Base-by-base conservation (phyloP, 2,888 invertebrate genomes). In the Aelia acuminata region DNA sequence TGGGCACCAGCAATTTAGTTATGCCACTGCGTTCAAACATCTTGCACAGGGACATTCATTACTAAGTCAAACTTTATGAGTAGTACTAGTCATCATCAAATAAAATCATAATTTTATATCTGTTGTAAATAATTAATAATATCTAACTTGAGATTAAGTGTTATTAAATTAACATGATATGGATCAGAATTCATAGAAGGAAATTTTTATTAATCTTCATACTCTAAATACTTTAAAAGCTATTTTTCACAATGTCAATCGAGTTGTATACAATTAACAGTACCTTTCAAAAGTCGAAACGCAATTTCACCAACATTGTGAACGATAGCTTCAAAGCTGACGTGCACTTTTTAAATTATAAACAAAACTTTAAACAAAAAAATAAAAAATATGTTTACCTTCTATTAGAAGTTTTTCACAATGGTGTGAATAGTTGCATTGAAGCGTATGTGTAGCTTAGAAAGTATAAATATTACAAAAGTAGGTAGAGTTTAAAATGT, bases 341-440 rank as follows among this genome's bases (percentile, higher is more conserved):
- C 26, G 13, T 57, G 26, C 15, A 57, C 15, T 57, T 57, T 26
- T 13, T 57, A 57, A 26, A 57, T 53, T 15, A 26, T 57, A 26
- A 57, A 57, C 57, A 26, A 57, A 26, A 57, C n/a, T 15, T 15
- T 57, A 26, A 57, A 57, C 57, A 26, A 57, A 57, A 57, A 8
- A 26, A 57, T 26, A 57, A 57, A 57, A 57, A 31, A 26, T 31
- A 0, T 57, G n/a, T 75, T 75, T 75, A 43, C 39, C 0, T 39
- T 20, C 39, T 39, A 22, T 39, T 75, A 75, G 75, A 39, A 10
- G 20, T 75, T 75, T 43, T 75, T 75, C 39, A 75, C 35, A 22
- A 39, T 75, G 75, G 75, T 39, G 75, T 75, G 75, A n/a, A 39
- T 75, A 75, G 39, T 75, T 22, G 26, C 39, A 43, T 75, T 75